These are phyloP conservation scores for Rhinoraja longicauda DNA, from an alignment of 2,797 vertebrate genomes.

Conservation along the genomic window DNA sequence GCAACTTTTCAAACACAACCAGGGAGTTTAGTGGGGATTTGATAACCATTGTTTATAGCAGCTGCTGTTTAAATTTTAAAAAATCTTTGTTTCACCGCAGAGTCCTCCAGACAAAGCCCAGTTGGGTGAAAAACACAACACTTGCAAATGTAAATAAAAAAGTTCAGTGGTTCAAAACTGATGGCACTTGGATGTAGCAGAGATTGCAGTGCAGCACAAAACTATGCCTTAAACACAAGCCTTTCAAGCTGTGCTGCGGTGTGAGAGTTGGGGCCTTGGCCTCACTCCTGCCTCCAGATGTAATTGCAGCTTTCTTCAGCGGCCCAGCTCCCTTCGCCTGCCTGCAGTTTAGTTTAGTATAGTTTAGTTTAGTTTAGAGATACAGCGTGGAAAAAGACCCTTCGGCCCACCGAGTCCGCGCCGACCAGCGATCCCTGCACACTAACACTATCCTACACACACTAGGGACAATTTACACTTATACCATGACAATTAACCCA, in stretches of 20 bases:
- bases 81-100: background rate
- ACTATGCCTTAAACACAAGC: background rate
- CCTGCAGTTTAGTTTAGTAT: too few relatives aligned
- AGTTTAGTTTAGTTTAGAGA: too few relatives aligned
- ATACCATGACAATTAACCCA: too few relatives aligned
- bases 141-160: background rate
- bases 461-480: too few relatives aligned
- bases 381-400: too few relatives aligned
- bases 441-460: too few relatives aligned
- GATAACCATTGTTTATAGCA: background rate
- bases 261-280: background rate
- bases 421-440: too few relatives aligned
- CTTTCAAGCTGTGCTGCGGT: background rate
- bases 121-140: background rate
- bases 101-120: background rate
- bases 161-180: constrained; percentile 8
- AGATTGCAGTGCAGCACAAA: background rate
- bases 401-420: too few relatives aligned
- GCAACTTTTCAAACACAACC: background rate
- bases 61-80: background rate
- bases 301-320: background rate
- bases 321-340: too few relatives aligned
- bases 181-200: background rate
- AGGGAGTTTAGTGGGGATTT: background rate
- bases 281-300: constrained; percentile 8